Conservation (phyloP, 2,888 invertebrate species). For the Ligdia adustata region DNA sequence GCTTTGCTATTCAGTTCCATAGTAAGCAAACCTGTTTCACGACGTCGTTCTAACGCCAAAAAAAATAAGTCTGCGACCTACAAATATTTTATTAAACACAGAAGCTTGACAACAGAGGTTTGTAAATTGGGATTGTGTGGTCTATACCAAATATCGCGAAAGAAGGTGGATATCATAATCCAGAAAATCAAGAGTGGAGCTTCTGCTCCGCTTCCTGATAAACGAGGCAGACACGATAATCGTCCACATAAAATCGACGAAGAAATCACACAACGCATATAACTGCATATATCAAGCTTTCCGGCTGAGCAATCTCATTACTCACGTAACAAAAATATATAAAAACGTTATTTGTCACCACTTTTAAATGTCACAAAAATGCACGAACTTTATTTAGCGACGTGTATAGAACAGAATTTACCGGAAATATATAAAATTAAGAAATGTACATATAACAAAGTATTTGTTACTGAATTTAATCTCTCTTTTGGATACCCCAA, state of each 20-base stretch:
- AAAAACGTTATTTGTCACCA: constrained; percentile 38
- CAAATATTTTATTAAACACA: constrained; percentile 23
- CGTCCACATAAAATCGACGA: background rate
- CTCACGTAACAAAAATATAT: constrained; percentile 37
- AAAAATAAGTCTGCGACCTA: constrained; percentile 22
- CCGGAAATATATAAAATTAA: constrained; percentile 34
- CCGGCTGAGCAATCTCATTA: constrained; percentile 36
- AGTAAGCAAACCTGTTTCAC: constrained; percentile 16
- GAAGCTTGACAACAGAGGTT: constrained; percentile 14
- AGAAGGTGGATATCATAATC: constrained; percentile 22
- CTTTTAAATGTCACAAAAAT: constrained; percentile 38
- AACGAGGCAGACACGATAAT: constrained; percentile 22
- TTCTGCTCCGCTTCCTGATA: constrained; percentile 12
- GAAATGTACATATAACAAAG: constrained; percentile 33
- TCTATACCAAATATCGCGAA: constrained; percentile 22
- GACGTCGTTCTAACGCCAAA: constrained; percentile 20
- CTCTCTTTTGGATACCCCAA: constrained; percentile 34
- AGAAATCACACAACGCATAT: constrained; percentile 5
- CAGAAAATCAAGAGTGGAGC: constrained; percentile 18
- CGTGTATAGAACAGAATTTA: constrained; percentile 30
- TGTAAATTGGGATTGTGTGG: constrained; percentile 26
- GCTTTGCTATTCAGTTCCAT: constrained; percentile 19
- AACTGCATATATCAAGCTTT: constrained; percentile 21
- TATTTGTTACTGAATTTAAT: constrained; percentile 41
- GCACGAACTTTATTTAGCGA: constrained; percentile 32